A percentile compares a stretch with the other conserved stretches of the same genome.
Evolutionary conservation across 1,140 invertebrate species (phyloP).

Genomic region (Trachelipus rathkii): DNA sequence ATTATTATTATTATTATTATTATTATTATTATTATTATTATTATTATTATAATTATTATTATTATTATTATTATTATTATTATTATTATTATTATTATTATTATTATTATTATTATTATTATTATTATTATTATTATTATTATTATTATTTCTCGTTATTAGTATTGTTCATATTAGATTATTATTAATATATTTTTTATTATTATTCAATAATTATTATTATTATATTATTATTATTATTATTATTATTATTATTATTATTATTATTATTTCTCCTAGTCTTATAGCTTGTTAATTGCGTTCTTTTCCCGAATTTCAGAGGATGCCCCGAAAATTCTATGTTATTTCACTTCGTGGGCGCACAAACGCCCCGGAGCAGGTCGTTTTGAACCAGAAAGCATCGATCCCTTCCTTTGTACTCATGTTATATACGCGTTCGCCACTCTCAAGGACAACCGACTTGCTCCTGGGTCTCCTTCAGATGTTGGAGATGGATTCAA

Average conservation of each 20-base stretch:
- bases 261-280: not conserved
- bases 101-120: too few relatives aligned
- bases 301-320: constrained; percentile 24
- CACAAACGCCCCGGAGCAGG: constrained; percentile 78
- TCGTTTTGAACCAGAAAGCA: constrained; percentile 79
- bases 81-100: too few relatives aligned
- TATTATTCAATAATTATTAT: too few relatives aligned
- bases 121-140: too few relatives aligned
- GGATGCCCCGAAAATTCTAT: constrained; percentile 68
- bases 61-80: too few relatives aligned
- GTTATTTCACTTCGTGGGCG: constrained; percentile 92
- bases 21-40: too few relatives aligned
- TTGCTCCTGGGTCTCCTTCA: constrained; percentile 66
- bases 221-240: not conserved
- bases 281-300: not conserved
- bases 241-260: not conserved
- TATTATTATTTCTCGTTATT: not conserved
- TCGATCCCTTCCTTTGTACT: constrained; percentile 80
- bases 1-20: too few relatives aligned
- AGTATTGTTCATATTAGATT: not conserved
- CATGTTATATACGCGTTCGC: constrained; percentile 92
- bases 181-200: too few relatives aligned
- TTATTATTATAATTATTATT: too few relatives aligned
- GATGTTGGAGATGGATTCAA: constrained; percentile 55
- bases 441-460: constrained; percentile 61